Conservation (phyloP, 2,888 invertebrate genomes). For the Bellardia bayeri region DNA sequence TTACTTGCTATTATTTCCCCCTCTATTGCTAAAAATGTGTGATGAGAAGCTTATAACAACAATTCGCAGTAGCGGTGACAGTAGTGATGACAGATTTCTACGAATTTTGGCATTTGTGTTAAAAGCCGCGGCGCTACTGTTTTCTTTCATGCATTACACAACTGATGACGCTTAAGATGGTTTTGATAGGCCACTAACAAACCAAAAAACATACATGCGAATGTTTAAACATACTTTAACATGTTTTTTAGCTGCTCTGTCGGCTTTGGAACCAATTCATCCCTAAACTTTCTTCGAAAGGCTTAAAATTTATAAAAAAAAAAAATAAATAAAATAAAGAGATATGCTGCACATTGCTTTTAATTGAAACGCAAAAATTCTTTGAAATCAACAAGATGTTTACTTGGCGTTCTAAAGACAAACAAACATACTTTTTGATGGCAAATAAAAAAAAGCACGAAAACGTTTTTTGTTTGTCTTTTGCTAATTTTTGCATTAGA, state of each 20-base stretch:
- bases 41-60: constrained; percentile 71
- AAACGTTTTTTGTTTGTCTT: constrained; percentile 1
- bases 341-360: constrained; percentile 61
- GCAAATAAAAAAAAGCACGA: constrained; percentile 43
- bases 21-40: constrained; percentile 33
- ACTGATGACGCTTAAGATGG: constrained; percentile 72
- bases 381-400: constrained; percentile 67
- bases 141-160: constrained; percentile 79
- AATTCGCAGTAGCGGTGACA: constrained; percentile 77
- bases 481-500: constrained; percentile 38
- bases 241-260: constrained; percentile 30
- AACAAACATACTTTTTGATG: constrained; percentile 42
- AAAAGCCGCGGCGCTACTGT: constrained; percentile 80
- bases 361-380: constrained; percentile 69
- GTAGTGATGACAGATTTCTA: constrained; percentile 82
- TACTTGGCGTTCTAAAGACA: constrained; percentile 56
- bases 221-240: constrained; percentile 18
- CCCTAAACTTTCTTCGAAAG: constrained; percentile 70
- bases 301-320: constrained; percentile 55
- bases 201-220: constrained; percentile 11
- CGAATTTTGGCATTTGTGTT: constrained; percentile 79
- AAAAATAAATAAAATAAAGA: constrained; percentile 7
- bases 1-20: constrained; percentile 1
- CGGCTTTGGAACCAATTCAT: constrained; percentile 62
- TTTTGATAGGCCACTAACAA: constrained; percentile 52